phyloP scores from a whole-genome alignment of 2,113 vertebrate species.

The Callipepla californica region DNA sequence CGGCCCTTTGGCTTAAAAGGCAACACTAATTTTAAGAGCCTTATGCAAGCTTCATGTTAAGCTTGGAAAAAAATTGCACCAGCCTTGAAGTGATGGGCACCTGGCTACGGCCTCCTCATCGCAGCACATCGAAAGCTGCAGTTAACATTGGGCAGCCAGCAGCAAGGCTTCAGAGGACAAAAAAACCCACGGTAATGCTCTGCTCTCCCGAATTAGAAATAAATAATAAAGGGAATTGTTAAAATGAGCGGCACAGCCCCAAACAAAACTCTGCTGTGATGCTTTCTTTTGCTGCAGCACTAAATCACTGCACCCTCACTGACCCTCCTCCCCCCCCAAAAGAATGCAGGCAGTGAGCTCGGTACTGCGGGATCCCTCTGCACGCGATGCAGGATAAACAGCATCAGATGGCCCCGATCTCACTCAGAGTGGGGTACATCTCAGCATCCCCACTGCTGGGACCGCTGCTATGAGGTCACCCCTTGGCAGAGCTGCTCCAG shows the following conservation, averaged over 20 bases:
- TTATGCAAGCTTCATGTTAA: conserved; percentile 46
- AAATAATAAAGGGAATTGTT: not conserved
- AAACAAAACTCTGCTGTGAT: rapidly evolving
- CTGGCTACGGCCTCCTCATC: not conserved
- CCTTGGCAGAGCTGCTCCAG: not conserved
- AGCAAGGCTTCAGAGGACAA: not conserved
- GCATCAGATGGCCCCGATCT: not conserved
- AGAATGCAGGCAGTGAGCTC: not conserved
- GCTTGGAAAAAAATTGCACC: not conserved
- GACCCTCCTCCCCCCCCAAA: too few relatives aligned
- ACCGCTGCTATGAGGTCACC: not conserved
- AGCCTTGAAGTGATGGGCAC: not conserved
- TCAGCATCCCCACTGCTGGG: not conserved
- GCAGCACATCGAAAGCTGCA: rapidly evolving
- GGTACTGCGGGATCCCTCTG: rapidly evolving
- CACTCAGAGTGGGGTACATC: rapidly evolving
- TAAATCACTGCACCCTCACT: not conserved
- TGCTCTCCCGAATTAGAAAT: not conserved
- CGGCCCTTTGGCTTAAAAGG: conserved; percentile 72
- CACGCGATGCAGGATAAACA: not conserved
- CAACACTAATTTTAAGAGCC: conserved; percentile 70
- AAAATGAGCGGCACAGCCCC: too few relatives aligned
- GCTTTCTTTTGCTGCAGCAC: not conserved
- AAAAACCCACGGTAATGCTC: not conserved
- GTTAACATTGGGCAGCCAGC: not conserved